Percentiles rank a stretch among this genome's conserved stretches.
Evolutionary conservation across 2,797 vertebrate species (phyloP).

Genomic region (Sebastolobus alascanus): DNA sequence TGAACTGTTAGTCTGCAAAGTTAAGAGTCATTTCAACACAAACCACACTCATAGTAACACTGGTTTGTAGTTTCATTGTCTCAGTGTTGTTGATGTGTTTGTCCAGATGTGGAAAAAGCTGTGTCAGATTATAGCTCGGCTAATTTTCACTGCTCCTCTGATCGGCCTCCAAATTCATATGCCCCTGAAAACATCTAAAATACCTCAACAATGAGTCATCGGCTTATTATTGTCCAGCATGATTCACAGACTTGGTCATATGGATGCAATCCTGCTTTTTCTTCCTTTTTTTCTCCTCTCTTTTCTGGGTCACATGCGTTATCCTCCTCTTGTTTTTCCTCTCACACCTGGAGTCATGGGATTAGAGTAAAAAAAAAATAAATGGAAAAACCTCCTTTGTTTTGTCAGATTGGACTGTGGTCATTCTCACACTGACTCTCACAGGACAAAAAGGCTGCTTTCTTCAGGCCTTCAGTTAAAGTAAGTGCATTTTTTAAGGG

Average conservation of each 20-base stretch:
- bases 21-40: constrained; percentile 12
- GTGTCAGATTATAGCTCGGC: constrained; percentile 10
- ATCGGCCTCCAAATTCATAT: constrained; percentile 42
- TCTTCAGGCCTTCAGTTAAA: constrained; percentile 12
- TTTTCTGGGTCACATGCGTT: constrained; percentile 29
- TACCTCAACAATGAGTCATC: constrained; percentile 68
- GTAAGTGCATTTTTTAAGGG: constrained; percentile 6
- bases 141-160: constrained; percentile 31
- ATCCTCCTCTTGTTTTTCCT: constrained; percentile 24
- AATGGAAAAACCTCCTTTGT: not conserved
- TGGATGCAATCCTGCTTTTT: constrained; percentile 41
- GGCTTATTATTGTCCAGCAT: constrained; percentile 38
- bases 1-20: constrained; percentile 26
- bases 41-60: not conserved
- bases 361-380: not conserved
- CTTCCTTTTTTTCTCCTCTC: not conserved
- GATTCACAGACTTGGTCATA: constrained; percentile 42
- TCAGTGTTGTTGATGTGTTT: constrained; percentile 21
- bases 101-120: constrained; percentile 45
- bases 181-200: constrained; percentile 59
- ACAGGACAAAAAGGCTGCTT: not conserved
- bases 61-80: constrained; percentile 9
- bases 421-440: constrained; percentile 6
- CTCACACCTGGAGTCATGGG: constrained; percentile 23
- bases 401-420: not conserved